Evolutionary conservation across 2,113 vertebrate genomes (phyloP).

Genomic region (Anolis sagrei): DNA sequence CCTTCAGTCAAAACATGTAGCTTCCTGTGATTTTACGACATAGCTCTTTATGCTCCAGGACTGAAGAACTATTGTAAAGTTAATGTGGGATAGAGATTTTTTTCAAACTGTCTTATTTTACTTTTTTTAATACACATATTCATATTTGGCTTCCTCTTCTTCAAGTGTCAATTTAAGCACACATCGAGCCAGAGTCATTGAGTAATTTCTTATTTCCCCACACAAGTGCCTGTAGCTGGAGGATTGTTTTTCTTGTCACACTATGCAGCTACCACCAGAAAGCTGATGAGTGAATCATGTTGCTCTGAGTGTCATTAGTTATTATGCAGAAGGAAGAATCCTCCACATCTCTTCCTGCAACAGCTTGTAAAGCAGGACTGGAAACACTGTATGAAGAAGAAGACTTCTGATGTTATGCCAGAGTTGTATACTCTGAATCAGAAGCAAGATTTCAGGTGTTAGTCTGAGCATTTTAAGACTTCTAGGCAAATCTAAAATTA

Average conservation of each 20-base stretch:
- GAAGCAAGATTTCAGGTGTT: accelerated
- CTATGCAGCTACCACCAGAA: constrained; percentile 1
- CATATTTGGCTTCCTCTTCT: constrained; percentile 15
- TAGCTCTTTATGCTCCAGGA: background rate
- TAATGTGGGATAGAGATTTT: background rate
- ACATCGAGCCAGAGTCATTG: background rate
- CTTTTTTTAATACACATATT: background rate
- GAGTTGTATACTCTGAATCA: constrained; percentile 2
- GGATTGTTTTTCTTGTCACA: background rate
- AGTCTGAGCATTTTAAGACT: background rate
- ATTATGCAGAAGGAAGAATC: background rate
- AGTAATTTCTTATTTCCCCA: background rate
- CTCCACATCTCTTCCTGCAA: background rate
- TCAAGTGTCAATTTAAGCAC: constrained; percentile 11
- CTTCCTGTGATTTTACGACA: background rate
- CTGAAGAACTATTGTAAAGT: constrained; percentile 25
- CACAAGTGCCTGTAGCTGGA: background rate
- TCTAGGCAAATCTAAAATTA: background rate
- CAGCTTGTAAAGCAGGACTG: background rate
- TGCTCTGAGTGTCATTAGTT: background rate
- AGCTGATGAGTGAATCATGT: background rate
- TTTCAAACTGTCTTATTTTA: background rate
- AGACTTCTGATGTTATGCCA: background rate
- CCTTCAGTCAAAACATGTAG: constrained; percentile 10
- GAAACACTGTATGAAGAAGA: constrained; percentile 1